Conservation (phyloP, 2,113 vertebrate species). For the Pelusios castaneus region DNA sequence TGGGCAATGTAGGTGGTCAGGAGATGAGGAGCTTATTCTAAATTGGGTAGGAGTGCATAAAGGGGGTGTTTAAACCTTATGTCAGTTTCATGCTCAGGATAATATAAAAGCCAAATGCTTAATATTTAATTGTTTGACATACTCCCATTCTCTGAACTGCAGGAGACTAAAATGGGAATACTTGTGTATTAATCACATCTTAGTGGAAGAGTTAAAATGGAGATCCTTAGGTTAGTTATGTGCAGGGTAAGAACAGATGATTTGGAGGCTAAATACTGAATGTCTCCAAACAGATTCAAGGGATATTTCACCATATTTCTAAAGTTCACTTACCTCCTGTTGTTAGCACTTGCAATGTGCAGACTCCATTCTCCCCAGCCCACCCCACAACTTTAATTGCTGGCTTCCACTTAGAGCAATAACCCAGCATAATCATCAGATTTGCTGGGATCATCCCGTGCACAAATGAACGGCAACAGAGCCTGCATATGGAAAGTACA, state of each 20-base stretch:
- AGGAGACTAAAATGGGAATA: not conserved
- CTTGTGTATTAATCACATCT: not conserved
- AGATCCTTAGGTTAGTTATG: not conserved
- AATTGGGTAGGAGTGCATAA: not conserved
- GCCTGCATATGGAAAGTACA: not conserved
- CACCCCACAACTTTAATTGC: not conserved
- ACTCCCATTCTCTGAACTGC: not conserved
- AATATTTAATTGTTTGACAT: not conserved
- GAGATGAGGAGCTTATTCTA: not conserved
- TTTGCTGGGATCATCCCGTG: not conserved
- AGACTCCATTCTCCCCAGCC: not conserved
- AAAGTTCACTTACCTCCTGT: not conserved
- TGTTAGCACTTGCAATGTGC: not conserved
- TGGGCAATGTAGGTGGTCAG: not conserved
- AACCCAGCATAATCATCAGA: not conserved
- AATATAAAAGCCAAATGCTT: not conserved
- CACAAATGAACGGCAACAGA: not conserved
- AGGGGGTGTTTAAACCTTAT: not conserved
- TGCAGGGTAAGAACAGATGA: not conserved
- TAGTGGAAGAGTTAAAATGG: not conserved
- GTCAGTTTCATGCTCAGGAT: not conserved
- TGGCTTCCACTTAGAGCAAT: not conserved
- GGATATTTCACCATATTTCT: not conserved
- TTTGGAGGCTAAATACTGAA: not conserved
- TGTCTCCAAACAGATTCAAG: not conserved